Base-by-base conservation (phyloP, 2,113 vertebrate species). In the Salvelinus namaycush region DNA sequence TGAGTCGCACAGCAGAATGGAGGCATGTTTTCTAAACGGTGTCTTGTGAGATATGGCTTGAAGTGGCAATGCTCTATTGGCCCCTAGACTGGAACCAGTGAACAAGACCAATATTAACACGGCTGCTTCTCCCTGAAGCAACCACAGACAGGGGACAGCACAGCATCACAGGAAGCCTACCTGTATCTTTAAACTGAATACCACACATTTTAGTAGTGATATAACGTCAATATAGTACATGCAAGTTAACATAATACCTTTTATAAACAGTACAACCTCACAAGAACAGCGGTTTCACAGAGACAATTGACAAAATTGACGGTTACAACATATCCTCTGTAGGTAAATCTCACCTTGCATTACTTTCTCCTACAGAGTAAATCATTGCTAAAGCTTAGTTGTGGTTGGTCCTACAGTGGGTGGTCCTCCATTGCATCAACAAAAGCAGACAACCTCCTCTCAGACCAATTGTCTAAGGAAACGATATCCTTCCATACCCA, bases 331-430 rank as follows among this genome's bases (percentile, higher is more conserved):
- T 20, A 22, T 62, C n/a, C 59, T 62, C 59, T 62, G 59, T 62
- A 62, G n/a, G 59, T n/a, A n/a, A 8, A 68, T 78, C 54, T 74
- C 12, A 59, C 16, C 39, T 62, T 4, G 68, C 51, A 68, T 39
- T 8, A 39, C 54, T 22, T 76, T 73, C 67, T 78, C 11, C 57
- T 68, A n/a, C 44, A 81, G 65, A 31, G 68, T 87, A 79, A 84
- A 84, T 79, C 74, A 82, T 83, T 83, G 54, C 68, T 44, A 26
- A 70, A 51, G 65, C 57, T n/a, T 26, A 3, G 49, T 74, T 72
- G 69, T 44, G 39, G 9, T 44, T 44, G 39, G 39, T 44, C 39
- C 39, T 44, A 11, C 39, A 44, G 9, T 44, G 39, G 9, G 77
- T 76, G 79, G 76, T 74, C 64, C 68, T 73, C 31, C 34, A 68